These are phyloP conservation scores for Trachops cirrhosus DNA, from an alignment of 2,797 vertebrate genomes.

Conservation along the genomic window DNA sequence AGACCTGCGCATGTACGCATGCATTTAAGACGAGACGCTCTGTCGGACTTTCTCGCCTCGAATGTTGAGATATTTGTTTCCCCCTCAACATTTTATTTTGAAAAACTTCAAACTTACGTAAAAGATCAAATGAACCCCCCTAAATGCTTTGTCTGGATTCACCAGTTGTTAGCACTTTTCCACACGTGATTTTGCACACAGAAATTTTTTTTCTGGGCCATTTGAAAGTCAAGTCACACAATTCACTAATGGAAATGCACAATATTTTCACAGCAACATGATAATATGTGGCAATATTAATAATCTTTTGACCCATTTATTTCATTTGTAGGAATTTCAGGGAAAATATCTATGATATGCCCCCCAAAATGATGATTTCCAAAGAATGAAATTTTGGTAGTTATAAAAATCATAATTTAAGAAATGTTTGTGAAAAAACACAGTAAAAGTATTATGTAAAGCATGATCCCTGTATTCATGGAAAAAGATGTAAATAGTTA, in stretches of 20 bases:
- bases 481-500: not conserved
- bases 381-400: not conserved
- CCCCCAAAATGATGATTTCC: not conserved
- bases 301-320: not conserved
- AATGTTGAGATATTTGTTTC: not conserved
- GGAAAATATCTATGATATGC: not conserved
- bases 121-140: not conserved
- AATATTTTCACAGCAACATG: not conserved
- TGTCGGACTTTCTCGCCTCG: not conserved
- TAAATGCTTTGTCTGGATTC: not conserved
- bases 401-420: not conserved
- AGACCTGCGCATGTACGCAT: rapidly evolving
- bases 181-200: not conserved
- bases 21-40: no score
- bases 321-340: not conserved
- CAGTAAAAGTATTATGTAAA: not conserved
- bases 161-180: not conserved
- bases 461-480: not conserved
- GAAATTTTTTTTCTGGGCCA: not conserved
- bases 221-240: not conserved
- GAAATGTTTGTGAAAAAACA: not conserved
- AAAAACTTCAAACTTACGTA: not conserved
- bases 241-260: not conserved
- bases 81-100: not conserved
- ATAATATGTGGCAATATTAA: not conserved